Conservation (phyloP, 1,140 invertebrate species). For the Drosophila insularis region DNA sequence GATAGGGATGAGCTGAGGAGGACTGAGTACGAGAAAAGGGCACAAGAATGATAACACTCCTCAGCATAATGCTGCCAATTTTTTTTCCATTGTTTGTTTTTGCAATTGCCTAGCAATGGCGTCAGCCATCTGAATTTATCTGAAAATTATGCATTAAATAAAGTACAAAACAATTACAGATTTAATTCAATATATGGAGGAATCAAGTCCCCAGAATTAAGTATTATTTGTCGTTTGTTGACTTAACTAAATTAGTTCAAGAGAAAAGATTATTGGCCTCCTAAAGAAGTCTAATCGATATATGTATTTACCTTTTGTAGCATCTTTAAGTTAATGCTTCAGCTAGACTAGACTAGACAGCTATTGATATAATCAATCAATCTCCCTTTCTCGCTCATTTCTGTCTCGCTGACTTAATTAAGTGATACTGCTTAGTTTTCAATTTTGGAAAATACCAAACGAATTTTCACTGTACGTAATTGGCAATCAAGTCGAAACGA, state of each 20-base stretch:
- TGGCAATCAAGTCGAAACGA: conserved; percentile 39
- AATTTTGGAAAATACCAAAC: conserved; percentile 18
- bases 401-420: not conserved
- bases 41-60: not conserved
- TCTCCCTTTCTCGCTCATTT: too few relatives aligned
- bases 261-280: too few relatives aligned
- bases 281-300: too few relatives aligned
- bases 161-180: not conserved
- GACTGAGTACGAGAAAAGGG: not conserved
- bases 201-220: too few relatives aligned
- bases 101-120: conserved; percentile 2
- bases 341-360: too few relatives aligned
- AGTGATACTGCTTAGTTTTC: conserved; percentile 7
- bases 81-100: conserved; percentile 7
- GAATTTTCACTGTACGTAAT: conserved; percentile 34
- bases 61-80: conserved; percentile 1
- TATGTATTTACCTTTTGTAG: too few relatives aligned
- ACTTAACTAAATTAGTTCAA: too few relatives aligned
- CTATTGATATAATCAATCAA: too few relatives aligned
- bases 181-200: not conserved
- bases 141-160: not conserved
- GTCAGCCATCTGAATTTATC: not conserved
- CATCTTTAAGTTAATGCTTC: too few relatives aligned
- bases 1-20: not conserved
- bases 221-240: too few relatives aligned